phyloP scores from a whole-genome alignment of 2,888 invertebrate species.

The Clanis bilineata region DNA sequence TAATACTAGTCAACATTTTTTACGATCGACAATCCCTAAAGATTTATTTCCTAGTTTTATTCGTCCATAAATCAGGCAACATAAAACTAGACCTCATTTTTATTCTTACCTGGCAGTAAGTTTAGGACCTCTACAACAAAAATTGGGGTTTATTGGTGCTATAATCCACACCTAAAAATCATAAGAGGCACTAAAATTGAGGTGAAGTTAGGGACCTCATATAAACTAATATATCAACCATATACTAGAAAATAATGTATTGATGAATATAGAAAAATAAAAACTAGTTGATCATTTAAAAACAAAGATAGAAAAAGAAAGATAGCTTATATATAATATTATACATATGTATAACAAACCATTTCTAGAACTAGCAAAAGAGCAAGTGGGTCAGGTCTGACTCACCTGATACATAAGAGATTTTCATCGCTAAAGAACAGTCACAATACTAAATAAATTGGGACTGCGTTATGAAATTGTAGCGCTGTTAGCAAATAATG shows the following conservation, averaged over 20 bases:
- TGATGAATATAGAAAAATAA: no score
- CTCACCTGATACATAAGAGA: no score
- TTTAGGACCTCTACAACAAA: background rate
- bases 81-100: slow-evolving; percentile 5
- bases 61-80: background rate
- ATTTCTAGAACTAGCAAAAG: no score
- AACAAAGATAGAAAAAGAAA: no score
- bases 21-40: background rate
- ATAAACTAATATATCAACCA: background rate
- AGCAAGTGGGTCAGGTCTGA: no score
- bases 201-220: background rate
- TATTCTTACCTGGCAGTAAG: background rate
- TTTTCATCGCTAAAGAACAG: no score
- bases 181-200: background rate
- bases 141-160: slow-evolving; percentile 1
- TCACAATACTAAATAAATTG: no score
- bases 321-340: no score
- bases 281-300: no score
- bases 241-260: background rate
- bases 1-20: background rate
- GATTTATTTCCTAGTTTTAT: slow-evolving; percentile 5
- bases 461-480: no score
- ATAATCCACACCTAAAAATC: background rate
- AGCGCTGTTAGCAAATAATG: no score
- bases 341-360: no score